Evolutionary conservation across 2,113 vertebrate genomes (phyloP).

Genomic region (Pogona vitticeps): DNA sequence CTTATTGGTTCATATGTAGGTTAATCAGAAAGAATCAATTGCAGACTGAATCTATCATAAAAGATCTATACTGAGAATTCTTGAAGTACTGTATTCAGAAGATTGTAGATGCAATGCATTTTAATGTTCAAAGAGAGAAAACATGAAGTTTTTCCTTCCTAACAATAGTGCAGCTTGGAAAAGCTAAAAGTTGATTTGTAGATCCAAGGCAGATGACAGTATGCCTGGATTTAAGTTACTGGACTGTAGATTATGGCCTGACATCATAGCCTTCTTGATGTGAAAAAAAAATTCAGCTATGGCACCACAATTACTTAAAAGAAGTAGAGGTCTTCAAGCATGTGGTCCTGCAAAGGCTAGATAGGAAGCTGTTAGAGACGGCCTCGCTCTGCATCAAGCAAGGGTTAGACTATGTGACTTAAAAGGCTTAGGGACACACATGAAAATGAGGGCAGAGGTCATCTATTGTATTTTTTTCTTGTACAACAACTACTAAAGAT

Average conservation of each 20-base stretch:
- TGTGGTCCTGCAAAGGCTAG: neutral
- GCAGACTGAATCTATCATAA: conserved; percentile 24
- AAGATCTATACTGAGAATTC: conserved; percentile 37
- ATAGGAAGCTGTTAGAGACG: neutral
- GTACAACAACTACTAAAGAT: no score
- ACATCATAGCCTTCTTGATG: neutral
- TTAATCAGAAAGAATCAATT: conserved; percentile 30
- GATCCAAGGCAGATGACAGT: neutral
- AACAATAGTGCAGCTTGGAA: neutral
- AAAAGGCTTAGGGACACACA: no score
- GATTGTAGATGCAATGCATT: neutral
- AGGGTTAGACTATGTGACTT: no score
- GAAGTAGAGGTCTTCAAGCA: neutral
- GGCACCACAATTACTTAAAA: neutral
- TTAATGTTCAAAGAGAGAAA: neutral
- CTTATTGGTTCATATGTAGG: neutral
- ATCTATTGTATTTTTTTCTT: no score
- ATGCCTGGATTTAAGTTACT: neutral
- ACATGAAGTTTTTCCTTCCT: neutral
- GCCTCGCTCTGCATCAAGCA: neutral
- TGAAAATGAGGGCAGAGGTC: no score
- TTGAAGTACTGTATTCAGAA: conserved; percentile 29
- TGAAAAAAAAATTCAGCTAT: neutral
- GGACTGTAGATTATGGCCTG: neutral
- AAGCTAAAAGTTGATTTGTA: conserved; percentile 6